These are phyloP conservation scores for Nomada goodeniana DNA, from an alignment of 2,888 invertebrate species.

Conservation along the genomic window DNA sequence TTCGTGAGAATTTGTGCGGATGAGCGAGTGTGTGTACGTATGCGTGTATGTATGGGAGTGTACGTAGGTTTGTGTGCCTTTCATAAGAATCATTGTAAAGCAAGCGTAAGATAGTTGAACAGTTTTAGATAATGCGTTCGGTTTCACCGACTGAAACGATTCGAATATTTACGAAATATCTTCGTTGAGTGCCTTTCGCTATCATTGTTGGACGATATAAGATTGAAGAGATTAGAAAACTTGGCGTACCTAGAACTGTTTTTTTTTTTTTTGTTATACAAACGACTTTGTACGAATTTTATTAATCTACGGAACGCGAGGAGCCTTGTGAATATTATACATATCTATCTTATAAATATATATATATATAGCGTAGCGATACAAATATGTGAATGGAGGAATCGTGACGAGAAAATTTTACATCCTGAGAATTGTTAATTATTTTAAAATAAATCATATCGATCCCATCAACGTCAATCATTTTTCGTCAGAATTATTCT, in stretches of 20 bases:
- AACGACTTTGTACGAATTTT: conserved; percentile 82
- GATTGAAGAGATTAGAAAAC: conserved; percentile 70
- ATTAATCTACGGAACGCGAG: conserved; percentile 67
- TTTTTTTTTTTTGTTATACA: conserved; percentile 76
- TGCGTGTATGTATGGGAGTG: not conserved
- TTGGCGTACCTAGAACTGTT: conserved; percentile 74
- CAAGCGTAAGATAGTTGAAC: conserved; percentile 32
- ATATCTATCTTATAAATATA: conserved; percentile 77
- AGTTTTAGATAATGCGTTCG: conserved; percentile 30
- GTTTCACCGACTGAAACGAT: conserved; percentile 30
- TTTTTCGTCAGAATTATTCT: not conserved
- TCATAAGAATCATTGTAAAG: conserved; percentile 46
- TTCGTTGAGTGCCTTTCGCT: conserved; percentile 57
- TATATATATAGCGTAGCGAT: conserved; percentile 59
- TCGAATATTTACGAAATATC: conserved; percentile 3
- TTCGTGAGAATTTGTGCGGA: conserved; percentile 1
- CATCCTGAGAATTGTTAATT: conserved; percentile 78
- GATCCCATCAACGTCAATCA: conserved; percentile 38
- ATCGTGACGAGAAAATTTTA: conserved; percentile 61
- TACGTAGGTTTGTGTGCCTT: conserved; percentile 41
- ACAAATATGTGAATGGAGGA: conserved; percentile 42
- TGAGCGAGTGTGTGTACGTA: conserved; percentile 1
- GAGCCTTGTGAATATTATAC: conserved; percentile 82
- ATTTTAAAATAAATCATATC: conserved; percentile 79
- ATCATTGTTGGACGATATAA: conserved; percentile 22